A percentile compares a stretch with the other conserved stretches of the same genome.
These are phyloP conservation scores for Ondatra zibethicus DNA, from an alignment of 2,113 vertebrate species.

Conservation along the genomic window DNA sequence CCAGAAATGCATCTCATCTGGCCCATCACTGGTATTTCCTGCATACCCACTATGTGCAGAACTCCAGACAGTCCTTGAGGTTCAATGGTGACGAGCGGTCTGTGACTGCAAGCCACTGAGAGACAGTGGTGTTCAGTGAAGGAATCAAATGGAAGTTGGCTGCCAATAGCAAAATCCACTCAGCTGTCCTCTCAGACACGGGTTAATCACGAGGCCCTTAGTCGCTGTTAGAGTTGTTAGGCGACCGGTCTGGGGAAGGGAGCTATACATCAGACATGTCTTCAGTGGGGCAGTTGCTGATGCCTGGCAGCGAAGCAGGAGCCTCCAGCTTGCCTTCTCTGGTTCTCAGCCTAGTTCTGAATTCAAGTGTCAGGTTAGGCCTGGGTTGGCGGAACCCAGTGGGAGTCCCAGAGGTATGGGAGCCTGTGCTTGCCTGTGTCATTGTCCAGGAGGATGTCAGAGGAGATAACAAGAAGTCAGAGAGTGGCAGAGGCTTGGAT, in stretches of 20 bases:
- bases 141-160: neutral
- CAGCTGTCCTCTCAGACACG: neutral
- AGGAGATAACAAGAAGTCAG: neutral
- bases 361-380: neutral
- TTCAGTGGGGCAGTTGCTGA: neutral
- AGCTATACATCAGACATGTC: neutral
- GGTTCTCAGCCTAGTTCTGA: neutral
- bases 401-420: neutral
- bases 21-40: neutral
- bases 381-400: neutral
- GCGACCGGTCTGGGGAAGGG: neutral
- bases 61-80: neutral
- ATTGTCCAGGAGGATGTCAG: too few relatives aligned
- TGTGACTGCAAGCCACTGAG: neutral
- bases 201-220: neutral
- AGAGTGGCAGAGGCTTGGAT: neutral
- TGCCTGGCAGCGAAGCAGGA: neutral
- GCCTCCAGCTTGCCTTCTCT: neutral
- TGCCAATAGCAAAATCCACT: neutral
- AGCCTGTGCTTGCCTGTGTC: neutral
- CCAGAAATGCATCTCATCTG: neutral
- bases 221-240: neutral
- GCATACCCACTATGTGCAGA: neutral
- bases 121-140: neutral
- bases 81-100: neutral